A percentile compares a stretch with the other conserved stretches of the same genome.
Evolutionary conservation across 2,113 vertebrate species (phyloP).

Genomic region (Rhombomys opimus): DNA sequence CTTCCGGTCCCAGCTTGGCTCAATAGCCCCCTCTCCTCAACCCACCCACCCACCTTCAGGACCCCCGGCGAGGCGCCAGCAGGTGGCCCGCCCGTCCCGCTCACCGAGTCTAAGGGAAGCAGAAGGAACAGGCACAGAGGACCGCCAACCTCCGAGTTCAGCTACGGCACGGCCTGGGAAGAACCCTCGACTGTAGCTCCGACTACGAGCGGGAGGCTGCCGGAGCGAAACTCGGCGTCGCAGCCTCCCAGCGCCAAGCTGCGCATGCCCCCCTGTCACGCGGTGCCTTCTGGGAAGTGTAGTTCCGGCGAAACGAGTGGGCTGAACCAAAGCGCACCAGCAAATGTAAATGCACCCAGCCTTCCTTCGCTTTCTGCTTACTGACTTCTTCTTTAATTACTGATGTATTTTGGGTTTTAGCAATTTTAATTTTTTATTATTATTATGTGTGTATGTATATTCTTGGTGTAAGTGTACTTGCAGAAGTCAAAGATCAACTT

Average conservation of each 20-base stretch:
- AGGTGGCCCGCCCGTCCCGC: slow-evolving; percentile 25
- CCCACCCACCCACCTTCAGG: neutral
- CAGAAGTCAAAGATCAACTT: neutral
- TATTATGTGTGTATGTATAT: neutral
- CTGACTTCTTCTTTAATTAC: neutral
- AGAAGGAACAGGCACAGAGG: neutral
- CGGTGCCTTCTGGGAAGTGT: slow-evolving; percentile 78
- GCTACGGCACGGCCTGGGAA: neutral
- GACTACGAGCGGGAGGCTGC: slow-evolving; percentile 28
- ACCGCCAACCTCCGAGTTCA: neutral
- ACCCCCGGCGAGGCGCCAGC: neutral
- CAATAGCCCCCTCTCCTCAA: neutral
- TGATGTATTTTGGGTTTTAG: neutral
- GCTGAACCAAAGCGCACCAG: neutral
- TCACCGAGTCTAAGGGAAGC: slow-evolving; percentile 62
- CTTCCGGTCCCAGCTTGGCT: slow-evolving; percentile 62
- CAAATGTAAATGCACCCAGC: neutral
- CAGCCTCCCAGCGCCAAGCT: slow-evolving; percentile 65
- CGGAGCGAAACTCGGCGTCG: slow-evolving; percentile 76
- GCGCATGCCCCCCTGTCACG: slow-evolving; percentile 43
- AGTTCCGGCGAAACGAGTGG: slow-evolving; percentile 14
- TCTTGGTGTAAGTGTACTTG: neutral
- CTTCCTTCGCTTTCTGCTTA: neutral
- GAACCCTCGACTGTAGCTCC: neutral
- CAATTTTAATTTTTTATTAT: neutral